Conservation (phyloP, 2,113 vertebrate species). For the Asarcornis scutulata region DNA sequence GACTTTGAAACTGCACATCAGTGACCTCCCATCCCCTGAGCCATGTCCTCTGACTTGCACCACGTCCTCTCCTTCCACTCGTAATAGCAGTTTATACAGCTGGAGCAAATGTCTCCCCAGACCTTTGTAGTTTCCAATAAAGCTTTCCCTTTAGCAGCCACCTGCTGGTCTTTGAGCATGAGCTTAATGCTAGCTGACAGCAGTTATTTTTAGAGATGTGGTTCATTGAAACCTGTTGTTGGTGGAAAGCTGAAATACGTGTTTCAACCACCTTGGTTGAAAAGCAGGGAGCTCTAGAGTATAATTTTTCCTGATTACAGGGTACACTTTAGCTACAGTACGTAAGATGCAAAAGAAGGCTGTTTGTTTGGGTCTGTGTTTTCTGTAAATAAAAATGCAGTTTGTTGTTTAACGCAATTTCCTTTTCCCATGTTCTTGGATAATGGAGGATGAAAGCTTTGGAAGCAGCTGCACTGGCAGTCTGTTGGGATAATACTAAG, state of each 20-base stretch:
- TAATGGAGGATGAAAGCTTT: not conserved
- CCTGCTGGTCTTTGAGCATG: slow-evolving; percentile 52
- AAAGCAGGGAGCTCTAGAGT: slow-evolving; percentile 58
- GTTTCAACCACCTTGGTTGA: slow-evolving; percentile 57
- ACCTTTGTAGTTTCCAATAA: slow-evolving; percentile 51
- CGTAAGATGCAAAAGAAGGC: not conserved
- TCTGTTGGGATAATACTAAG: not conserved
- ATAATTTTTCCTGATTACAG: slow-evolving; percentile 70
- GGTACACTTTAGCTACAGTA: not conserved
- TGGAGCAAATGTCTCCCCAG: slow-evolving; percentile 46
- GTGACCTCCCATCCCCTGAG: not conserved
- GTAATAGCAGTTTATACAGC: not conserved
- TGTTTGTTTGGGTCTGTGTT: slow-evolving; percentile 43
- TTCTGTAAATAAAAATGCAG: slow-evolving; percentile 57
- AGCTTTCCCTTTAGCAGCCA: slow-evolving; percentile 59
- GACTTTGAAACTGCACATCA: not conserved
- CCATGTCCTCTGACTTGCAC: not conserved
- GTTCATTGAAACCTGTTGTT: slow-evolving; percentile 68
- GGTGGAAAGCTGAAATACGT: slow-evolving; percentile 46
- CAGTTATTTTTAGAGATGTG: slow-evolving; percentile 66
- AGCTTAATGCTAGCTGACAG: slow-evolving; percentile 65
- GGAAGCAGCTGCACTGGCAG: not conserved
- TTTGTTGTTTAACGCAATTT: slow-evolving; percentile 28
- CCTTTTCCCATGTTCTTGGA: not conserved
- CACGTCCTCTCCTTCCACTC: not conserved